phyloP scores from a whole-genome alignment of 1,140 invertebrate species.

The Drepana arcuata region DNA sequence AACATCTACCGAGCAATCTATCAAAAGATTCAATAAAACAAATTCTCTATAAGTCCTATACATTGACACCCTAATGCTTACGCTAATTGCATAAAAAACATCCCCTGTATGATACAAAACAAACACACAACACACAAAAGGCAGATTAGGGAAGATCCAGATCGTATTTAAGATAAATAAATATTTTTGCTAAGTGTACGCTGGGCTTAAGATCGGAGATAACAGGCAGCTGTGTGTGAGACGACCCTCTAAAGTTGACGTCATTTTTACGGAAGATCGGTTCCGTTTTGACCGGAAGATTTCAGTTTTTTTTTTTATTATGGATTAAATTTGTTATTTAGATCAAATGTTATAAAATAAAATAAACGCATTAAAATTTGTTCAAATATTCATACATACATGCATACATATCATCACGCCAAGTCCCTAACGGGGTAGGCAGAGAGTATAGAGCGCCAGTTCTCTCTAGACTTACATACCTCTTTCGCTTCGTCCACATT shows the following conservation, averaged over 20 bases:
- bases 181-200: constrained; percentile 56
- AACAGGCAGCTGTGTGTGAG: constrained; percentile 48
- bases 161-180: constrained; percentile 68
- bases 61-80: constrained; percentile 50
- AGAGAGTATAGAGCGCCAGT: no score
- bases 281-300: no score
- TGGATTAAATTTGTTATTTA: not conserved
- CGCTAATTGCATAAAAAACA: constrained; percentile 63
- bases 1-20: no score
- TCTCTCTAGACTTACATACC: no score
- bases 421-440: no score
- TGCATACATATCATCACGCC: no score
- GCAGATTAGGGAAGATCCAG: constrained; percentile 61
- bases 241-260: constrained; percentile 28
- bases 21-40: constrained; percentile 15
- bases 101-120: constrained; percentile 42
- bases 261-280: constrained; percentile 20
- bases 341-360: no score
- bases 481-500: no score
- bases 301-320: constrained; percentile 14
- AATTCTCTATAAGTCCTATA: constrained; percentile 5
- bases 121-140: constrained; percentile 56
- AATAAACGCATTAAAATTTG: no score
- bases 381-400: no score
- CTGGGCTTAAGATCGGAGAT: constrained; percentile 55